Base-by-base conservation (phyloP, 2,113 vertebrate genomes). In the Misgurnus anguillicaudatus region DNA sequence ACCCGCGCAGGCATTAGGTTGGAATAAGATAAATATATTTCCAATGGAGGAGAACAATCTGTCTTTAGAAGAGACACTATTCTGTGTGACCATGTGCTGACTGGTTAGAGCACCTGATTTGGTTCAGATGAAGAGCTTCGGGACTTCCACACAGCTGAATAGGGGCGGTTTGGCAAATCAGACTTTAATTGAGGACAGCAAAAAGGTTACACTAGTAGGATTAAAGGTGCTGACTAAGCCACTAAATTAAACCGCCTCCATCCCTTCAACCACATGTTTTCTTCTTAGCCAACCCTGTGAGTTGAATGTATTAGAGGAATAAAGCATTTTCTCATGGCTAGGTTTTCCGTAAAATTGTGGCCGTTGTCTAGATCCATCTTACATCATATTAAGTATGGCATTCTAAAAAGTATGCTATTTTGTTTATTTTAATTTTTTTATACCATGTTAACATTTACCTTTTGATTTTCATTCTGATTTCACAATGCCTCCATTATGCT, bases 401-500 rank as follows among this genome's bases (percentile, higher is more conserved):
- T 17, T 10, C 10, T 45, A 45, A 45, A 9, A 45, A 2, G 7
- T 45, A 63, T 55, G 24, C 38, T 48, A 24, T 66, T 57, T 57
- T 74, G 51, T 39, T 53, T 63, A 11, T 21, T n/a, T n/a, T n/a
- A n/a, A n/a, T n/a, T 19, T 63, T 19, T 48, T 75, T 48, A 39
- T 31, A 64, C 55, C 73, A 60, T 24, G 53, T 42, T 57, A 71
- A 72, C 75, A 75, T 58, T 38, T 62, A 19, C 55, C 17, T 62
- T 74, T 39, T 47, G 61, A 61, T 62, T 79, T 74, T 70, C 78
- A 67, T 62, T 74, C 75, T 55, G 58, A 63, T 75, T 80, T 75
- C 57, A 82, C 81, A 81, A 81, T 71, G 68, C 70, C 48, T 41
- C 55, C 69, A 80, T 78, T 83, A 78, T 85, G 38, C 79, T 67